Base-by-base conservation (phyloP, 2,888 invertebrate genomes). In the Sericinus montela region DNA sequence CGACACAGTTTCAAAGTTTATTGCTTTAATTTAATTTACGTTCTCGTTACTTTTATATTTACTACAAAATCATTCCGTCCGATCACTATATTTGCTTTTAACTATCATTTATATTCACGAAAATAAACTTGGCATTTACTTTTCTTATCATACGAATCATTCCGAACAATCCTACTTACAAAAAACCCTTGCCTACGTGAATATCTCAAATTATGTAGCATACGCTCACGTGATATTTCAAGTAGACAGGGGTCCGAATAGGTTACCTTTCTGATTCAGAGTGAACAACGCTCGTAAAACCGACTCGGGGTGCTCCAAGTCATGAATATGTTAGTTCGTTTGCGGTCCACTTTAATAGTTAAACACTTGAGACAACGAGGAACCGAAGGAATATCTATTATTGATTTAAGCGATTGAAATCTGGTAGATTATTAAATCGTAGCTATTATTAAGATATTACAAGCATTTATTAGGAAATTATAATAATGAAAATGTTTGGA, bases 251-350 rank as follows among this genome's bases (percentile, higher is more conserved):
- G 68, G 64, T 68, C 71, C 72, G 68, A 78, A 73, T 72, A 72
- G 73, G 77, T 72, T 76, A 82, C 83, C 80, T 80, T 80, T 80
- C 70, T 76, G 72, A 82, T 84, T 79, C 79, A 75, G 64, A 69
- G 74, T 75, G 75, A 77, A 75, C 74, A 71, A 68, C 67, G 73
- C 71, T 80, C 82, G 83, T 85, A 85, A 86, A 85, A 77, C 75
- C 71, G 69, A 73, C 72, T 72, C 69, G 67, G 74, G 74, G 75
- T 79, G 79, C 78, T 78, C 78, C 65, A 71, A 75, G 76, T 80
- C 86, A 86, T 87, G 86, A 86, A 86, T 86, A 85, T 75, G 79
- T 83, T 81, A 87, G 78, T 71, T 53, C 55, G 56, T 58, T 55
- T 65, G 70, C 69, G 70, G 73, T 68, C 72, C 69, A 66, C 71